Evolutionary conservation across 1,140 invertebrate genomes (phyloP).

Genomic region (Sarcophaga bullata): DNA sequence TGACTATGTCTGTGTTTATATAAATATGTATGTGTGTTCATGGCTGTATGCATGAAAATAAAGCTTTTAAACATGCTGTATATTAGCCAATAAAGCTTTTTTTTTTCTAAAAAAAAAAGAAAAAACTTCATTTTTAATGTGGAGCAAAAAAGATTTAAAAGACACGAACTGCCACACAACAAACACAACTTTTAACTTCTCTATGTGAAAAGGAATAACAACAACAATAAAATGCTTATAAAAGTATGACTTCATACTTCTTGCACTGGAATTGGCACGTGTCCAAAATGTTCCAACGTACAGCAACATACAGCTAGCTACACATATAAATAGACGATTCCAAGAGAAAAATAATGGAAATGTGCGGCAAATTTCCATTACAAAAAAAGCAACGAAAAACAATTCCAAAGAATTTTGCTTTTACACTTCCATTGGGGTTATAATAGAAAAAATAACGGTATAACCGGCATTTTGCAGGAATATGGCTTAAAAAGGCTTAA

Average conservation of each 20-base stretch:
- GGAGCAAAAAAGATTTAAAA: too few relatives aligned
- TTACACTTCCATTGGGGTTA: too few relatives aligned
- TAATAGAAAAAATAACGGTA: too few relatives aligned
- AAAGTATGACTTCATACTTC: conserved; percentile 40
- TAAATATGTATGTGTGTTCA: too few relatives aligned
- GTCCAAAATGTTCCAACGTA: conserved; percentile 24
- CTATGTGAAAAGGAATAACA: not conserved
- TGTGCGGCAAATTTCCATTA: conserved; percentile 36
- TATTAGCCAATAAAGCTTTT: not conserved
- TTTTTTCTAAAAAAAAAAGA: not conserved
- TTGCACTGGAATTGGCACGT: conserved; percentile 38
- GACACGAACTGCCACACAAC: too few relatives aligned
- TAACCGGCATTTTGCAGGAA: too few relatives aligned
- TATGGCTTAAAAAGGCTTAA: too few relatives aligned
- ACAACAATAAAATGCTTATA: conserved; percentile 26
- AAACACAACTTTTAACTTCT: too few relatives aligned
- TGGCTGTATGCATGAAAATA: not conserved
- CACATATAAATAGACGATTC: not conserved
- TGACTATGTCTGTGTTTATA: not conserved
- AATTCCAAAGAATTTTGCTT: too few relatives aligned
- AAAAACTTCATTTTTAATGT: not conserved
- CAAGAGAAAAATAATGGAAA: conserved; percentile 15
- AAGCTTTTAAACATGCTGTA: not conserved
- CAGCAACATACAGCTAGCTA: not conserved
- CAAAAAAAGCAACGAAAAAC: conserved; percentile 1